Base-by-base conservation (phyloP, 1,140 invertebrate genomes). In the Centruroides vittatus region DNA sequence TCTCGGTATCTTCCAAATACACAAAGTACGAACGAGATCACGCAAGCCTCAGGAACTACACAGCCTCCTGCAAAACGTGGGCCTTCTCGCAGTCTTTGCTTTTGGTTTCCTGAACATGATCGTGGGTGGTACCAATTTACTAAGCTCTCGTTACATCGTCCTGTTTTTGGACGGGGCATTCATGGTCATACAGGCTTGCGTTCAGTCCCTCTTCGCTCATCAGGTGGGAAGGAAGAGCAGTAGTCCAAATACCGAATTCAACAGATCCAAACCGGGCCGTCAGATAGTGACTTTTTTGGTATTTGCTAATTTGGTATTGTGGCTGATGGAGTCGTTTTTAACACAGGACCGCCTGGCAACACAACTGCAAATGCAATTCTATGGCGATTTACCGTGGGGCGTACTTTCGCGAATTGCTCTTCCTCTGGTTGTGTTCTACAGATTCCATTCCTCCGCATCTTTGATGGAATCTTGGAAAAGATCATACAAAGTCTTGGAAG, bases 401-500 rank as follows among this genome's bases (percentile, higher is more conserved):
- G 77, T 86, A 4, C 76, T 86, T 53, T 82, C 80, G 0, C 74
- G 82, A 59, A 77, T 84, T 23, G 78, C 81, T 11, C 69, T 85
- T 35, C 84, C 84, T 0, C 72, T 86, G 3, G 70, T 83, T 3
- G 82, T 84, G n/a, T 84, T 85, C 66, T 86, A 81, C 61, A 75
- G 84, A 49, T 86, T 86, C 71, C 85, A 86, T 69, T 84, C 82
- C 5, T 80, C 80, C 56, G 81, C 85, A 12, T 75, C 84, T 59
- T 71, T 86, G 9, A 74, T 84, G 10, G 83, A 85, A 66, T 81
- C 84, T n/a, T 86, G 84, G 84, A 54, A 58, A 35, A 63, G 60
- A 59, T 63, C 62, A 23, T 63, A 63, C 12, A 60, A 58, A 54
- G 55, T 8, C 41, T 6, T 8, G 5, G 41, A 41, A 41, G 41